Evolutionary conservation across 2,888 invertebrate species (phyloP), one percentile per base, ranked within the genome.

Genomic region (Ophioninae sp.): DNA sequence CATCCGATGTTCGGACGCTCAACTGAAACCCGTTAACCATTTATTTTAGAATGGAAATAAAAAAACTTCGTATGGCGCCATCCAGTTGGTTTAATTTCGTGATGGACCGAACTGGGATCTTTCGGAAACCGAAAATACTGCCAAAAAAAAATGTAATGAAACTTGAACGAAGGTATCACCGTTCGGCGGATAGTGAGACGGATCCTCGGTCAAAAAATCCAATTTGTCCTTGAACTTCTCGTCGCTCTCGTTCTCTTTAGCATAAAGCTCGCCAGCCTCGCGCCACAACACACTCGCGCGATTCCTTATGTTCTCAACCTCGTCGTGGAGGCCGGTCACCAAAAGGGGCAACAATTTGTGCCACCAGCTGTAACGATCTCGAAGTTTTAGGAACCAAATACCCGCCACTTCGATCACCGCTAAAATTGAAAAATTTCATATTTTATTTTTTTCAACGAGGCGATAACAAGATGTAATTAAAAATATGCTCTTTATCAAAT

Each of bases 301-400:
- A 10, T 93, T 92, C 81, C 95, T 93, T n/a, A 97, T 95, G 83
- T 96, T 96, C 1, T 94, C 94, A 82, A 97, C 95, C 82, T 96
- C 96, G 92, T 99, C 99, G 88, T 96, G 96, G 3, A 98, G 93
- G 81, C 98, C 96, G 64, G 98, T 97, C 56, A 99, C 93, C 5
- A 98, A 93, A 13, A 98, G 93, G 0, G 99, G 98, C 86, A 99
- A 94, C 88, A 98, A 94, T 87, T 96, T 96, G 91, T 96, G 96
- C 94, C 97, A 98, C 93, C 96, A 98, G 0, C 98, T 98, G 91
- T 99, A 99, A 87, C 98, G 94, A 91, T 99, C 98, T 74, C 94
- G 94, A 79, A 98, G 95, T 77, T 95, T 94, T 39, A 97, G 91
- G 91, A 98, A 94, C 97, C 98, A 97, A 65, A 94, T 93, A 3